A percentile compares a stretch with the other conserved stretches of the same genome.
Conservation (phyloP, 2,888 invertebrate genomes). For the Euclidia mi region DNA sequence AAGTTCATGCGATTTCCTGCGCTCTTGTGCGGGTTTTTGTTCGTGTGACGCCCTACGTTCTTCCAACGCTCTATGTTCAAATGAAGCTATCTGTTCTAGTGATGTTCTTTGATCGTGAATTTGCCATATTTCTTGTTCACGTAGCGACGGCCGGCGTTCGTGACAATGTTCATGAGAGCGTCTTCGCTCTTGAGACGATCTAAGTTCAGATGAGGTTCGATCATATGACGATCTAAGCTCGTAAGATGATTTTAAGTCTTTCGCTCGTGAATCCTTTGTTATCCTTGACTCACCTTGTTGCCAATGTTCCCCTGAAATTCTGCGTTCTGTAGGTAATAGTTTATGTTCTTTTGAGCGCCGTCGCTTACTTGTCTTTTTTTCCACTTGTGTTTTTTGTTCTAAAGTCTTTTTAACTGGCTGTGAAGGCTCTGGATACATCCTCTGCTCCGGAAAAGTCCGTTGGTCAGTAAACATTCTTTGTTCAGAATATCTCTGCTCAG, state of each 20-base stretch:
- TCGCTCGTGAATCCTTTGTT: conserved; percentile 3
- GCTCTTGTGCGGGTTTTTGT: conserved; percentile 13
- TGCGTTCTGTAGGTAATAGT: conserved; percentile 25
- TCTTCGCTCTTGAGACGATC: conserved; percentile 8
- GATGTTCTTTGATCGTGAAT: conserved; percentile 10
- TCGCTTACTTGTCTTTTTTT: conserved; percentile 25
- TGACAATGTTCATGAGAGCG: conserved; percentile 4
- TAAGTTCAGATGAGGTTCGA: conserved; percentile 21
- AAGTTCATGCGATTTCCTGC: conserved; percentile 19
- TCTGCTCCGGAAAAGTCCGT: conserved; percentile 12
- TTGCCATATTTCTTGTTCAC: conserved; percentile 27
- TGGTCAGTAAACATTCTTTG: conserved; percentile 21
- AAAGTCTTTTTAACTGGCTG: not conserved
- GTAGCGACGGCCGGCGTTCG: conserved; percentile 14
- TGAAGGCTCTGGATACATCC: conserved; percentile 2
- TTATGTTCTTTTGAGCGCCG: conserved; percentile 36
- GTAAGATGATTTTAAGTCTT: not conserved
- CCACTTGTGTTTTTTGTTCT: conserved; percentile 31
- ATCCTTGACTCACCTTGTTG: conserved; percentile 12
- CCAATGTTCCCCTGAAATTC: conserved; percentile 32
- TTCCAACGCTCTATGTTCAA: conserved; percentile 11
- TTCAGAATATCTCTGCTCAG: conserved; percentile 24
- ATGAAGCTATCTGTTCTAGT: conserved; percentile 13
- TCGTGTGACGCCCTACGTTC: conserved; percentile 16
- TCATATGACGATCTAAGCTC: conserved; percentile 27